These are phyloP conservation scores for Caenorhabditis sp. DNA, from an alignment of 2,888 invertebrate genomes.

Conservation along the genomic window DNA sequence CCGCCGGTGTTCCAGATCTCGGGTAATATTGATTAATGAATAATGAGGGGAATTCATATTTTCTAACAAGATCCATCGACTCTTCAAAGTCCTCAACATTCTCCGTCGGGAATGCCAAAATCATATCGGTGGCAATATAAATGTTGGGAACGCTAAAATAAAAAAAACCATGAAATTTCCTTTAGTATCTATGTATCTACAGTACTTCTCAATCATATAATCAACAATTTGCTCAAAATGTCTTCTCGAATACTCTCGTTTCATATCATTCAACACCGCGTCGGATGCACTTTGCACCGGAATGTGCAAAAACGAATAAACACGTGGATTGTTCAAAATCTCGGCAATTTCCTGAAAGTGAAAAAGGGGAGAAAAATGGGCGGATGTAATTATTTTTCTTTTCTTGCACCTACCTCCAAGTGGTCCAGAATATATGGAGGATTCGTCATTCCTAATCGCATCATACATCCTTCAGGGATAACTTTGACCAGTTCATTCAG, in stretches of 20 bases:
- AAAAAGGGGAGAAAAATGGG: constrained; percentile 3
- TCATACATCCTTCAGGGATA: constrained; percentile 75
- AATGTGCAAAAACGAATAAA: constrained; percentile 94
- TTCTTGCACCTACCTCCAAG: constrained; percentile 76
- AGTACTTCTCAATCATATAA: constrained; percentile 81
- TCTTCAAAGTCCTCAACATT: constrained; percentile 87
- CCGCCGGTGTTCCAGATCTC: constrained; percentile 93
- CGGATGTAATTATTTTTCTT: not conserved
- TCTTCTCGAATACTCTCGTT: constrained; percentile 86
- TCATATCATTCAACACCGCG: constrained; percentile 89
- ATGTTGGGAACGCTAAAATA: constrained; percentile 88
- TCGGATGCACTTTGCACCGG: constrained; percentile 98
- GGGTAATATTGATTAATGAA: constrained; percentile 99
- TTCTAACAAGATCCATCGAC: constrained; percentile 81
- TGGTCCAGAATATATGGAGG: constrained; percentile 98
- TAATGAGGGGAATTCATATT: constrained; percentile 85
- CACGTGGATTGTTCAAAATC: constrained; percentile 84
- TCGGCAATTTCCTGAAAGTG: constrained; percentile 83
- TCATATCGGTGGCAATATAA: constrained; percentile 95
- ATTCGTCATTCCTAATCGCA: constrained; percentile 88
- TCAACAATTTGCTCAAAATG: constrained; percentile 91
- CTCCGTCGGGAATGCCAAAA: constrained; percentile 98
- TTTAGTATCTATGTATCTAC: constrained; percentile 50
- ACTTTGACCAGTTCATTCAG: constrained; percentile 83
- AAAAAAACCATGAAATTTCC: too few species aligned